phyloP scores from a whole-genome alignment of 2,113 vertebrate species.

The Butorides virescens region DNA sequence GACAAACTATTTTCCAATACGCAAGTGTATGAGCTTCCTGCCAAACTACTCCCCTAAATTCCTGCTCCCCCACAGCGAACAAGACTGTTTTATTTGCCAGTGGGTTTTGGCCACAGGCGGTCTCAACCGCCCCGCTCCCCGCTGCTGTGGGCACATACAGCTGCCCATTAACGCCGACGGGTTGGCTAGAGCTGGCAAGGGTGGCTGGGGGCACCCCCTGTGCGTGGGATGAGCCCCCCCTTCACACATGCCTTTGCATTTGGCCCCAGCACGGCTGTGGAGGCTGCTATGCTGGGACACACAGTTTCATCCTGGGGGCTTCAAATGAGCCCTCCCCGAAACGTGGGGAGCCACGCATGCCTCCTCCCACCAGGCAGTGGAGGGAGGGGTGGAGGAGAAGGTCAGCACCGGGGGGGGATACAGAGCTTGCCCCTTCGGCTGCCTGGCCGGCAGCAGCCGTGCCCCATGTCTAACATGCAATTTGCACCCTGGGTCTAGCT shows the following conservation, averaged over 20 bases:
- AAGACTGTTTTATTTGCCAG: background rate
- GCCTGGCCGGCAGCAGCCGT: background rate
- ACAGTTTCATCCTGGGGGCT: background rate
- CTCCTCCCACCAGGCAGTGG: background rate
- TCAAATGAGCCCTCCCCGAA: background rate
- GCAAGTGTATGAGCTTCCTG: background rate
- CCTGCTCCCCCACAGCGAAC: background rate
- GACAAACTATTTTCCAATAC: background rate
- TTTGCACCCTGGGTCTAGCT: background rate
- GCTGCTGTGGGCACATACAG: background rate
- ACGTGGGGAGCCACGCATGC: fast-evolving
- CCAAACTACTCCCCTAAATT: slow-evolving; percentile 1
- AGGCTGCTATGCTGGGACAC: background rate
- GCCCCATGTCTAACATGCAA: background rate
- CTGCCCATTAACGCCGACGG: fast-evolving
- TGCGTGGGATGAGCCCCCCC: background rate
- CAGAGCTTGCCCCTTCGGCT: background rate
- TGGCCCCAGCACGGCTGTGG: background rate
- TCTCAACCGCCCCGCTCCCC: fast-evolving
- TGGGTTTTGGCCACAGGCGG: fast-evolving
- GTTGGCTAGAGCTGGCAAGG: background rate
- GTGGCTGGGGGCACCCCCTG: background rate
- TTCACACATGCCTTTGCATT: background rate
- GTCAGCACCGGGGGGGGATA: background rate
- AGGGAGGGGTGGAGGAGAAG: background rate